phyloP scores from a whole-genome alignment of 2,888 invertebrate genomes.

The Spatulosminthurus flaviceps region DNA sequence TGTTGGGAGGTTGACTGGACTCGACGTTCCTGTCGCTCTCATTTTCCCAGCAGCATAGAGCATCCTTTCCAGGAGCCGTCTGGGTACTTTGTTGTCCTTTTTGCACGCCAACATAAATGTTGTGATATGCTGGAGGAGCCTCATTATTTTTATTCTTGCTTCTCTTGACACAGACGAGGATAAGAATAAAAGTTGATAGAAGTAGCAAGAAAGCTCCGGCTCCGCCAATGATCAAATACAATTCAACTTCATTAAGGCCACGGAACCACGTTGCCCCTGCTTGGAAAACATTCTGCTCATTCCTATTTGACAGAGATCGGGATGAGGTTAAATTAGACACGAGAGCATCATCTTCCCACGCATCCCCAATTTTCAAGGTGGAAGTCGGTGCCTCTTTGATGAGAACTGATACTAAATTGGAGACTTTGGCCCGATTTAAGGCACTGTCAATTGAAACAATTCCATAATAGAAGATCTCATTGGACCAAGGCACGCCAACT shows the following conservation, averaged over 20 bases:
- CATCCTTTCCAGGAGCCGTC: constrained; percentile 51
- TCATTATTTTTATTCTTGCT: constrained; percentile 58
- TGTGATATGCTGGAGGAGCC: constrained; percentile 62
- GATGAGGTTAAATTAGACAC: constrained; percentile 63
- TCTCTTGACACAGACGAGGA: constrained; percentile 61
- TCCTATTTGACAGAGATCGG: constrained; percentile 57
- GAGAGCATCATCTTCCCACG: constrained; percentile 63
- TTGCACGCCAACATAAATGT: constrained; percentile 60
- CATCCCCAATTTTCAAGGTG: constrained; percentile 62
- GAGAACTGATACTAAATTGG: constrained; percentile 64
- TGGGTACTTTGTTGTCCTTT: constrained; percentile 43
- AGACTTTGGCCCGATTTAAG: constrained; percentile 64
- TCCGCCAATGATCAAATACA: constrained; percentile 64
- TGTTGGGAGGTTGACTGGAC: constrained; percentile 46
- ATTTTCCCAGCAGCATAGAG: constrained; percentile 63
- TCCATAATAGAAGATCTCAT: constrained; percentile 65
- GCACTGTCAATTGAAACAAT: constrained; percentile 64
- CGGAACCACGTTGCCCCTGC: constrained; percentile 63
- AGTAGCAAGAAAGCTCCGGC: constrained; percentile 62
- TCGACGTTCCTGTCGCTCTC: constrained; percentile 53
- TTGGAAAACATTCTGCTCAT: constrained; percentile 58
- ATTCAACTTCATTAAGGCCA: constrained; percentile 60
- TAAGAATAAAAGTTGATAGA: constrained; percentile 62
- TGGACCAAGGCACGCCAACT: constrained; percentile 64
- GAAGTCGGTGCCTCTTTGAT: constrained; percentile 64